Base-by-base conservation (phyloP, 2,797 vertebrate species). In the Sarcoramphus papa region DNA sequence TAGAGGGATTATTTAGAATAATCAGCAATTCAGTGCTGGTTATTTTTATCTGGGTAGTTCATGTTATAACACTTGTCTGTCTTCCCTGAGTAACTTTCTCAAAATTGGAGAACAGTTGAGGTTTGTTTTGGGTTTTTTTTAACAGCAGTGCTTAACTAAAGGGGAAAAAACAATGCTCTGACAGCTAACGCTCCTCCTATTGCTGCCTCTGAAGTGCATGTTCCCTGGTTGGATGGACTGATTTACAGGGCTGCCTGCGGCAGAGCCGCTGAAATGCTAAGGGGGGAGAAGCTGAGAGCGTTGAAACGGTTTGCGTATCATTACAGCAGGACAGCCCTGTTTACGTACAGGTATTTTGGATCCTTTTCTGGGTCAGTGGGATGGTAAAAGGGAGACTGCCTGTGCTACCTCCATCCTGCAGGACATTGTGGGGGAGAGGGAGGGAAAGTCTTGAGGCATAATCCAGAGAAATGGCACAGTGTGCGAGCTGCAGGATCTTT, bases 301-400 rank as follows among this genome's bases (percentile, higher is more conserved):
- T 10, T 25, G 27, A 41, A 28, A 27, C 1, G 3, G 4, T 7
- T 41, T 9, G 3, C 12, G 3, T 3, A 6, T 1, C 3, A 1
- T 50, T 25, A 7, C 9, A 41, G 24, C 35, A 19, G 24, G 24
- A 12, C 33, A 8, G 15, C 6, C 33, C 33, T 31, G 5, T 25
- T 23, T 4, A 1, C 6, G 2, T 1, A 4, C 23, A 12, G 23
- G 23, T 15, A 7, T 13, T 57, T 14, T 27, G 22, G 14, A 22
- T 63, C 41, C 10, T 17, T n/a, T 22, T 15, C 17, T 14, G 37
- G 43, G 14, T 43, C 40, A 28, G 28, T 14, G 53, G 53, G 17
- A 12, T 17, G 41, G 27, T 31, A 22, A 45, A 22, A 21, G 14
- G 25, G 18, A 25, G 23, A 24, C 14, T n/a, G 20, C 33, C 27